phyloP scores from a whole-genome alignment of 1,140 invertebrate species.

The Sarcophaga peregrina region DNA sequence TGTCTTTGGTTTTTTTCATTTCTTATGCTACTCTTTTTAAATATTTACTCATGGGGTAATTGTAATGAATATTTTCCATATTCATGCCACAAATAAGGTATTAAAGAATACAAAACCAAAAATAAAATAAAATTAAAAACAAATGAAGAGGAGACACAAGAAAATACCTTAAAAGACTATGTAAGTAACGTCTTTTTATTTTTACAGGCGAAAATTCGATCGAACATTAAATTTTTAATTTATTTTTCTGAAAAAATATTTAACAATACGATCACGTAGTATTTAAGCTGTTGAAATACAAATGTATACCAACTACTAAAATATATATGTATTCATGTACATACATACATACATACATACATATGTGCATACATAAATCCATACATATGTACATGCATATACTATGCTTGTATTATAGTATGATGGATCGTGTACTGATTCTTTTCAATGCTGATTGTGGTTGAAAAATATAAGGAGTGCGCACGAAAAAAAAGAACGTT shows the following conservation, averaged over 20 bases:
- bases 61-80: conserved; percentile 15
- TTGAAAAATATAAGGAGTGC: too few relatives aligned
- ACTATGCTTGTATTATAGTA: background rate
- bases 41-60: background rate
- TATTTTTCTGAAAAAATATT: background rate
- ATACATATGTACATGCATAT: too few relatives aligned
- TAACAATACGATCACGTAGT: background rate
- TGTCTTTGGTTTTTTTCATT: too few relatives aligned
- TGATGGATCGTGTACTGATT: background rate
- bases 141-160: too few relatives aligned
- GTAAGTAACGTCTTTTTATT: background rate
- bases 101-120: background rate
- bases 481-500: too few relatives aligned
- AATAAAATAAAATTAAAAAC: background rate
- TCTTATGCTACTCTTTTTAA: too few relatives aligned
- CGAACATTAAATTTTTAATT: conserved; percentile 1
- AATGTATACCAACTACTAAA: background rate
- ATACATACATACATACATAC: too few relatives aligned
- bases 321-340: too few relatives aligned
- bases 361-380: too few relatives aligned
- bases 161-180: conserved; percentile 11
- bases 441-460: background rate
- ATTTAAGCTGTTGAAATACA: conserved; percentile 25
- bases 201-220: conserved; percentile 10
- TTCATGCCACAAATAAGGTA: conserved; percentile 15